phyloP scores from a whole-genome alignment of 2,888 invertebrate genomes.

The Alsophila aescularia region DNA sequence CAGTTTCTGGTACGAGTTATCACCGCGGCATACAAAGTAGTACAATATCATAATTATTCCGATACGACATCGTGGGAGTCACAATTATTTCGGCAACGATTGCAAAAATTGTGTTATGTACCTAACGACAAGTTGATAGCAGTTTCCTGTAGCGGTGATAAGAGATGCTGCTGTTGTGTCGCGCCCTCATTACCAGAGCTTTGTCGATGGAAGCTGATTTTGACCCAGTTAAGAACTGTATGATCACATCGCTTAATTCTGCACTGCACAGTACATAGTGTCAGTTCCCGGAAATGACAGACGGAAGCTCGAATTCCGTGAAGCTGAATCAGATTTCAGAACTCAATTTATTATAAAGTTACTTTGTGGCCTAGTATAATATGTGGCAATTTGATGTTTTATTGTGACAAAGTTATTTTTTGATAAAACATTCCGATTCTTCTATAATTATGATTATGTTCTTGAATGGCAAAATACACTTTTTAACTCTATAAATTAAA shows the following conservation, averaged over 20 bases:
- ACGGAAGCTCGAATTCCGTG: constrained; percentile 34
- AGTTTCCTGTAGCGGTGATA: constrained; percentile 76
- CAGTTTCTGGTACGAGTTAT: constrained; percentile 23
- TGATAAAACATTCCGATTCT: too few species aligned
- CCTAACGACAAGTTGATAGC: constrained; percentile 81
- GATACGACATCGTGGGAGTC: constrained; percentile 69
- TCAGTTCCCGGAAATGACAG: constrained; percentile 29
- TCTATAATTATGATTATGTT: too few species aligned
- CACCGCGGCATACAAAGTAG: constrained; percentile 41
- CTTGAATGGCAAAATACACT: too few species aligned
- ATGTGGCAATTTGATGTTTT: too few species aligned
- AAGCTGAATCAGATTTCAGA: constrained; percentile 34
- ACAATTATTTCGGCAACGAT: constrained; percentile 82
- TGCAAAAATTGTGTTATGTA: constrained; percentile 82
- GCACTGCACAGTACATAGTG: constrained; percentile 23
- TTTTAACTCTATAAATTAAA: too few species aligned
- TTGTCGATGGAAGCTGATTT: constrained; percentile 80
- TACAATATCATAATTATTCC: constrained; percentile 32
- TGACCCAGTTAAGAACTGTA: constrained; percentile 70
- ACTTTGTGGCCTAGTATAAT: too few species aligned
- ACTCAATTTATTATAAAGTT: constrained; percentile 34
- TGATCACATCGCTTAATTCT: constrained; percentile 55
- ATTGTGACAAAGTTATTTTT: too few species aligned
- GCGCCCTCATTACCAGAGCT: constrained; percentile 78
- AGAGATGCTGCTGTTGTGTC: constrained; percentile 67